Percentiles rank a stretch among this genome's conserved stretches.
phyloP scores from a whole-genome alignment of 2,797 vertebrate species.

The Typhlichthys subterraneus region DNA sequence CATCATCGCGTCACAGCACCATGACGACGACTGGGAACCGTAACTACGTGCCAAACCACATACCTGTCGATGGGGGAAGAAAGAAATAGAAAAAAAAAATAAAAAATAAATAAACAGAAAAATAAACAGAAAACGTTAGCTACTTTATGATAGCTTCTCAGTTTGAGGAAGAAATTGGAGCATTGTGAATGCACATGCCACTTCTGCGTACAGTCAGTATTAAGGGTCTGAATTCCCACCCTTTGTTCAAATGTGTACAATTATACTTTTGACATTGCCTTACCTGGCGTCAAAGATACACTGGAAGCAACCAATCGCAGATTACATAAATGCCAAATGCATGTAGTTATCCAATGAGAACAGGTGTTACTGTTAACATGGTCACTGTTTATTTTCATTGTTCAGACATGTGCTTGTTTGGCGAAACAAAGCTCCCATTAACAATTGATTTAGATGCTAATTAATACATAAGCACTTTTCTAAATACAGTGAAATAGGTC shows the following conservation, averaged over 20 bases:
- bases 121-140: constrained; percentile 12
- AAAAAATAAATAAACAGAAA: neutral
- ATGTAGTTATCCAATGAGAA: constrained; percentile 35
- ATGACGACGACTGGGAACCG: constrained; percentile 94
- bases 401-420: constrained; percentile 38
- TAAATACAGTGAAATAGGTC: constrained; percentile 27
- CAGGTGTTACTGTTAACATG: constrained; percentile 37
- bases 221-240: constrained; percentile 10
- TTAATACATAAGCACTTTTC: constrained; percentile 41
- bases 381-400: constrained; percentile 44
- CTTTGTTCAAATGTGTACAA: constrained; percentile 32
- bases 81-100: neutral
- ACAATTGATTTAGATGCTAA: constrained; percentile 46
- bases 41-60: constrained; percentile 49
- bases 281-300: constrained; percentile 42
- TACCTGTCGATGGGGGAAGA: neutral
- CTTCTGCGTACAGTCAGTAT: constrained; percentile 34
- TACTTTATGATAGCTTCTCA: constrained; percentile 20
- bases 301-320: constrained; percentile 18
- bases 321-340: constrained; percentile 39
- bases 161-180: constrained; percentile 37
- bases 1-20: constrained; percentile 94
- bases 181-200: constrained; percentile 42
- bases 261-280: constrained; percentile 43
- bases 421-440: constrained; percentile 48